These are phyloP conservation scores for Gavia stellata DNA, from an alignment of 2,113 vertebrate genomes.

Conservation along the genomic window DNA sequence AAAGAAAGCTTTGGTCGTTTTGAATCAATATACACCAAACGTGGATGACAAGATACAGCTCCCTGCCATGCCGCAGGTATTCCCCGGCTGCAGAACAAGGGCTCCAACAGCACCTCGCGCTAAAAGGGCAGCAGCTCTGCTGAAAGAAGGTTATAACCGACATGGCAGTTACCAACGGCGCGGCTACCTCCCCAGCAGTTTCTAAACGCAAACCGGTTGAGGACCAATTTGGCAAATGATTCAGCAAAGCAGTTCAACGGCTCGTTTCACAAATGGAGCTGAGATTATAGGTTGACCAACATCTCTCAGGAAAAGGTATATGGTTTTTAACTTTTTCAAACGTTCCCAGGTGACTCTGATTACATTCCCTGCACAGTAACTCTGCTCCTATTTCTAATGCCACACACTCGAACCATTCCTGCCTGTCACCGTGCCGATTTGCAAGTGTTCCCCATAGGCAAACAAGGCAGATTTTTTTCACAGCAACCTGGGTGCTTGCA, in stretches of 20 bases:
- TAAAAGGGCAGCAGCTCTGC: not conserved
- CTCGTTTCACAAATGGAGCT: not conserved
- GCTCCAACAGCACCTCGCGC: not conserved
- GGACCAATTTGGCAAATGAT: not conserved
- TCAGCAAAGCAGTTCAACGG: not conserved
- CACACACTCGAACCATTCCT: fast-evolving
- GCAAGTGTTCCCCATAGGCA: not conserved
- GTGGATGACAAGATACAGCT: fast-evolving
- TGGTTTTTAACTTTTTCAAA: not conserved
- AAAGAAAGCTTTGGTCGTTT: not conserved
- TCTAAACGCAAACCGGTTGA: not conserved
- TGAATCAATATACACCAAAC: not conserved
- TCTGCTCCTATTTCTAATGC: not conserved
- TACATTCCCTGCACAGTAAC: not conserved
- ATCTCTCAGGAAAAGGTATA: not conserved
- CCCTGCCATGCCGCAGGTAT: not conserved
- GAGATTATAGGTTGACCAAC: too few relatives aligned
- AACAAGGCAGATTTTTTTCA: not conserved
- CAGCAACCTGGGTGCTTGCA: not conserved
- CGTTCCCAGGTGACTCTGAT: not conserved
- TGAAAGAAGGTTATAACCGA: not conserved
- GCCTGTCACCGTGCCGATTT: not conserved
- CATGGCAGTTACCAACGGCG: fast-evolving
- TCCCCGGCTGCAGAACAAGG: not conserved
- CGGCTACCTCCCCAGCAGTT: not conserved